phyloP scores from a whole-genome alignment of 1,140 invertebrate genomes.

The Macrotrachela quadricornifera region DNA sequence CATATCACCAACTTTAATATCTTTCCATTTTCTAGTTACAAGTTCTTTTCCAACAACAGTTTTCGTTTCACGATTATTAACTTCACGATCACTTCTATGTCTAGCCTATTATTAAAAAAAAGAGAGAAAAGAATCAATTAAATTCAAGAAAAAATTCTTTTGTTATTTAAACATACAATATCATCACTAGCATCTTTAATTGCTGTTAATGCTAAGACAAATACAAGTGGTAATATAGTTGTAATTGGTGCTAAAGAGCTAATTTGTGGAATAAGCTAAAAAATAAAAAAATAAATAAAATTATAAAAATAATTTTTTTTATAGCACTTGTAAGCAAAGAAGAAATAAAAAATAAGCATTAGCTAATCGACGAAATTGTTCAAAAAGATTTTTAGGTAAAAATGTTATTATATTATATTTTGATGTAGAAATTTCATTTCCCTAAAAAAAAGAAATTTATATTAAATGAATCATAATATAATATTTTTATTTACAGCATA shows the following conservation, averaged over 20 bases:
- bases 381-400: slow-evolving; percentile 80
- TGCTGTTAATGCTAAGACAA: slow-evolving; percentile 76
- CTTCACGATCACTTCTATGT: slow-evolving; percentile 78
- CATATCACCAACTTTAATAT: slow-evolving; percentile 25
- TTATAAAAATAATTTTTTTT: no score
- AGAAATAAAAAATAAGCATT: slow-evolving; percentile 96
- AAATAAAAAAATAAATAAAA: no score
- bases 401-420: slow-evolving; percentile 85
- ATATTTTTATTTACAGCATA: slow-evolving; percentile 62
- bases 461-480: not conserved
- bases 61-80: slow-evolving; percentile 51
- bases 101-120: not conserved
- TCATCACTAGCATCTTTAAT: slow-evolving; percentile 98
- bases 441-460: no score
- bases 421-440: slow-evolving; percentile 66
- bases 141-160: no score
- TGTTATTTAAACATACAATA: slow-evolving; percentile 32
- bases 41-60: no score
- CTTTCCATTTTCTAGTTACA: slow-evolving; percentile 49
- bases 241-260: slow-evolving; percentile 89
- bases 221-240: slow-evolving; percentile 82
- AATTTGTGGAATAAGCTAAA: slow-evolving; percentile 69
- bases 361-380: slow-evolving; percentile 88
- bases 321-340: slow-evolving; percentile 59
- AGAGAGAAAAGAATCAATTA: no score